Evolutionary conservation across 2,113 vertebrate genomes (phyloP).

Genomic region (Aldabrachelys gigantea): DNA sequence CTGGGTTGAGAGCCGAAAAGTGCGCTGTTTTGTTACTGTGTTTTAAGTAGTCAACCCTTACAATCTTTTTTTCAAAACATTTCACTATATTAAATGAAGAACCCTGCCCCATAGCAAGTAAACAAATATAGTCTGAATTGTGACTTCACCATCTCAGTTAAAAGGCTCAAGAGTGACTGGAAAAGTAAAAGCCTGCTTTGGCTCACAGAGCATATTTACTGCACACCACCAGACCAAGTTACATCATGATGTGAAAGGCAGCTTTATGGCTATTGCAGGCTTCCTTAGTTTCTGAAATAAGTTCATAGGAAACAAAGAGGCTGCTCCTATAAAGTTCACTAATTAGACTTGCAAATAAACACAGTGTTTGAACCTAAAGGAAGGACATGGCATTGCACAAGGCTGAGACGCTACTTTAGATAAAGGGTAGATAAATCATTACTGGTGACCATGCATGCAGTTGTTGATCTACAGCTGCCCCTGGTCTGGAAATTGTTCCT

Average conservation of each 20-base stretch:
- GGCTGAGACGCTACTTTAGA: not conserved
- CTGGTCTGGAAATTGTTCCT: not conserved
- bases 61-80: not conserved
- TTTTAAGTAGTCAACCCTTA: not conserved
- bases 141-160: not conserved
- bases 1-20: not conserved
- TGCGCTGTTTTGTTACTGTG: not conserved
- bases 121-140: not conserved
- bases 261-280: not conserved
- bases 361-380: accelerated
- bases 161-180: not conserved
- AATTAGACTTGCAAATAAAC: not conserved
- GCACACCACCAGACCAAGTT: not conserved
- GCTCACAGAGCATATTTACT: not conserved
- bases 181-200: not conserved
- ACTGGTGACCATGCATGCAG: not conserved
- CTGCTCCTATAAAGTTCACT: not conserved
- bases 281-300: not conserved
- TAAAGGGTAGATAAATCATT: not conserved
- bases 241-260: not conserved
- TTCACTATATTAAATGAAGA: not conserved
- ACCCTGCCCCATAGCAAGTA: not conserved
- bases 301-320: not conserved
- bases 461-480: not conserved
- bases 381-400: not conserved